Evolutionary conservation across 2,113 vertebrate genomes (phyloP).

Genomic region (Equus quagga): DNA sequence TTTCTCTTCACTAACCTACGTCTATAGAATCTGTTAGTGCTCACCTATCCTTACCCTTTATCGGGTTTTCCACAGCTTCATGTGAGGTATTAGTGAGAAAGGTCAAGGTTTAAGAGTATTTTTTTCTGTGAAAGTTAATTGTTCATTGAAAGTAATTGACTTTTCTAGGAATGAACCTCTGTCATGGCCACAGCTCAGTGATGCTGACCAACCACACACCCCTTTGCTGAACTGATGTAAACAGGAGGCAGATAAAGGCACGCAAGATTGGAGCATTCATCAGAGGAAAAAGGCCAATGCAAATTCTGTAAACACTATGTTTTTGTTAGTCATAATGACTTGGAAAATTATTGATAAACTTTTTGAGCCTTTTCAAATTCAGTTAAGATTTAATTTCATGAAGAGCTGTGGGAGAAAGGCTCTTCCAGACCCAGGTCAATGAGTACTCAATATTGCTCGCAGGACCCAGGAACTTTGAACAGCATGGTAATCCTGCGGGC

Average conservation of each 20-base stretch:
- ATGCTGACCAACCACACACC: background rate
- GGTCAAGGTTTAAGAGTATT: background rate
- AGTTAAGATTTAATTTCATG: background rate
- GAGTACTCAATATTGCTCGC: background rate
- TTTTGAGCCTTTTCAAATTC: background rate
- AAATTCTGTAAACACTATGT: background rate
- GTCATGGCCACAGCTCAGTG: background rate
- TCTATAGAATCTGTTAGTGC: background rate
- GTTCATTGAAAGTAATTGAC: background rate
- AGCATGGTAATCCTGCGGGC: background rate
- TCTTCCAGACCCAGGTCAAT: background rate
- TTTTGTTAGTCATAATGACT: background rate
- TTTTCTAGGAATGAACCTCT: conserved; percentile 22
- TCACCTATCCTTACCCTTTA: background rate
- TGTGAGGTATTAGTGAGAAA: background rate
- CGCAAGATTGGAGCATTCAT: background rate
- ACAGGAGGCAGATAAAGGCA: background rate
- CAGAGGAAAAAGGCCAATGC: too few relatives aligned
- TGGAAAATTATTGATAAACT: background rate
- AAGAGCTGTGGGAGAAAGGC: background rate
- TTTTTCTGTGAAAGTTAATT: background rate
- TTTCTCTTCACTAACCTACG: background rate
- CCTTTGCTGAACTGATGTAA: background rate
- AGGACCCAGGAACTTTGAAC: background rate
- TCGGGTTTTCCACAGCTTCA: background rate